Evolutionary conservation across 1,140 invertebrate species (phyloP).

Genomic region (Cydia strobilella): DNA sequence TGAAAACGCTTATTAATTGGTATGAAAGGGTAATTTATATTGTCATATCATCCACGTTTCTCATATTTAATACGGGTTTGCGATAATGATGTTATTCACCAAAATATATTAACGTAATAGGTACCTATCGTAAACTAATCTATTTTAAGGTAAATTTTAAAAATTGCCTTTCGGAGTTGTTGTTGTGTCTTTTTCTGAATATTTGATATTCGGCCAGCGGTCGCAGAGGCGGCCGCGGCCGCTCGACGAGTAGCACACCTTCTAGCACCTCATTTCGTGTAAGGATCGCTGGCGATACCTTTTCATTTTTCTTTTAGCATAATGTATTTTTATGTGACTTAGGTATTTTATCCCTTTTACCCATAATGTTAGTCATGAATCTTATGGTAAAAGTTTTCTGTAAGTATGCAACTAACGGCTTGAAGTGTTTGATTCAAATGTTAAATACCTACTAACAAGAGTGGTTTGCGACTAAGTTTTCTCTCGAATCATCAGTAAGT

Average conservation of each 20-base stretch:
- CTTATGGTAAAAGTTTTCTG: slow-evolving; percentile 55
- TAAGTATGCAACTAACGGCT: slow-evolving; percentile 73
- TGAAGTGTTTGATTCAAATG: slow-evolving; percentile 63
- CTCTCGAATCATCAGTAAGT: slow-evolving; percentile 45
- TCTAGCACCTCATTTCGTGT: slow-evolving; percentile 71
- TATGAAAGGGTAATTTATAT: slow-evolving; percentile 81
- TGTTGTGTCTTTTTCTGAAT: slow-evolving; percentile 74
- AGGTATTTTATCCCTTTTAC: slow-evolving; percentile 60
- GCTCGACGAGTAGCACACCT: slow-evolving; percentile 48
- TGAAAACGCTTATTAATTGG: slow-evolving; percentile 81
- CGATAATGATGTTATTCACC: slow-evolving; percentile 79
- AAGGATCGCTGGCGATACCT: slow-evolving; percentile 76
- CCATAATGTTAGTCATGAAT: slow-evolving; percentile 58
- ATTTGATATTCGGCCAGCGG: slow-evolving; percentile 67
- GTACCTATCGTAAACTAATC: slow-evolving; percentile 68
- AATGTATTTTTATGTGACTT: slow-evolving; percentile 74
- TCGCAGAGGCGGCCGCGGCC: background rate
- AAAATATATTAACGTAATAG: slow-evolving; percentile 76
- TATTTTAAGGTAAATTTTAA: slow-evolving; percentile 76
- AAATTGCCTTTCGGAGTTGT: slow-evolving; percentile 75
- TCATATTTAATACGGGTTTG: slow-evolving; percentile 80
- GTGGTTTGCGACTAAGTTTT: slow-evolving; percentile 72
- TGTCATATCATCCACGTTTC: slow-evolving; percentile 80
- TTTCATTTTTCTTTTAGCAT: slow-evolving; percentile 70
- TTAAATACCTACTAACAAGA: slow-evolving; percentile 70